phyloP scores from a whole-genome alignment of 1,140 invertebrate species.

The Ceratoteleas bidentatus region DNA sequence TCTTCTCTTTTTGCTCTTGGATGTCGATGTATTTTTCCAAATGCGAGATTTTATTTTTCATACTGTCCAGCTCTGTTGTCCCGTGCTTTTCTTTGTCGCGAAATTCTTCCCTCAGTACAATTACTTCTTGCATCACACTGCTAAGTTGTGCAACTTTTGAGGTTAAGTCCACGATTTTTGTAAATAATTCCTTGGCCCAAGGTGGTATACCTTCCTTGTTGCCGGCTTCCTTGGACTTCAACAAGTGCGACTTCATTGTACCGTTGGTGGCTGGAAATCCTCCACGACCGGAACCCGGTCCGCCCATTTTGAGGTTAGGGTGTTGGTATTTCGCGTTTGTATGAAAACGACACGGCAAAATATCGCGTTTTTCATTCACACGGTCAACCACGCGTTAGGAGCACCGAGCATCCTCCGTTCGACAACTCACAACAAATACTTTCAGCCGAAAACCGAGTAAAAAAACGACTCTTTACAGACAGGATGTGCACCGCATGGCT shows the following conservation, averaged over 20 bases:
- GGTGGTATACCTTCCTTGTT: neutral
- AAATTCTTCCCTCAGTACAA: neutral
- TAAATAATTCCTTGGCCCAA: neutral
- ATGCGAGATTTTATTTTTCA: neutral
- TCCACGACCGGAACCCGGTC: neutral
- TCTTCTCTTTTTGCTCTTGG: slow-evolving; percentile 18
- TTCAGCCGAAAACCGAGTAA: too few species aligned
- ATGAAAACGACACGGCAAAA: too few species aligned
- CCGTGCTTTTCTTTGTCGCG: neutral
- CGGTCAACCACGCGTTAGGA: too few species aligned
- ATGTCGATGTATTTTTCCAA: slow-evolving; percentile 10
- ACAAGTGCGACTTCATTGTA: neutral
- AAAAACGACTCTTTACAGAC: too few species aligned
- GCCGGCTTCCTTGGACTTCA: neutral
- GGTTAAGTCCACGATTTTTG: neutral
- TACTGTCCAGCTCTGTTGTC: neutral
- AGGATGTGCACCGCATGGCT: too few species aligned
- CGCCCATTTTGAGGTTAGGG: slow-evolving; percentile 4
- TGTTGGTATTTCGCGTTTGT: neutral
- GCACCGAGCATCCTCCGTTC: too few species aligned
- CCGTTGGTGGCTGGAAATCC: neutral
- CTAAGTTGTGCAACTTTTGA: neutral
- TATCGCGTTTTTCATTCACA: too few species aligned
- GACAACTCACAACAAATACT: too few species aligned
- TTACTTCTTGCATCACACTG: neutral